Base-by-base conservation (phyloP, 2,888 invertebrate species). In the Cerastis rubricosa region DNA sequence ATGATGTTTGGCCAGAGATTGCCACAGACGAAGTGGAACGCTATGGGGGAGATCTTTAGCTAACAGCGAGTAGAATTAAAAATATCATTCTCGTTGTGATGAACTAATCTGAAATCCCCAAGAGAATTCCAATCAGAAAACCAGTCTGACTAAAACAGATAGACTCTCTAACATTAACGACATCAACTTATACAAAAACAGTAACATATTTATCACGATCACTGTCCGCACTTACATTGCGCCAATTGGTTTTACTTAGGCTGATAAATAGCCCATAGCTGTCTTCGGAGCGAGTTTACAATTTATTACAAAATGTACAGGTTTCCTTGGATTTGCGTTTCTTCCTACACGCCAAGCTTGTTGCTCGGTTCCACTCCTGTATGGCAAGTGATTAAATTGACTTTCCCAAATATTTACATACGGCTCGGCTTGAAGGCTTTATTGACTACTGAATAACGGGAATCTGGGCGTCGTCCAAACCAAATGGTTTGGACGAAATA, bases 191-290 rank as follows among this genome's bases (percentile, higher is more conserved):
- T 63, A 76, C 71, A 72, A 61, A 71, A 83, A 64, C 66, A 59
- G 25, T 64, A 54, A 72, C 45, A 67, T 84, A 83, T 83, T 84
- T 40, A 72, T 83, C 82, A 80, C 49, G 84, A 84, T 84, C 81
- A 68, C 81, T 67, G 81, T 84, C 57, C 66, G 71, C 81, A 73
- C 71, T 81, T 73, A 73, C 85, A 76, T 73, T 72, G 64, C 66
- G 35, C 80, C 83, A 81, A 83, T 85, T 85, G 83, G 83, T 85
- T 85, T 83, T 73, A 83, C 83, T 83, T 84, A 85, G 2, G 51
- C 68, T 83, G 83, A 85, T 85, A 81, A 83, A 83, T 85, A 70
- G 85, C 78, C 71, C 49, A 57, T 57, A 74, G 71, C 85, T 83
- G 83, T 83, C 83, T 54, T 65, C 76, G 14, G 63, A 81, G 82